A percentile compares a stretch with the other conserved stretches of the same genome.
Evolutionary conservation across 92 coral and sea anemone species (phyloP).

Genomic region (Muricea muricata): DNA sequence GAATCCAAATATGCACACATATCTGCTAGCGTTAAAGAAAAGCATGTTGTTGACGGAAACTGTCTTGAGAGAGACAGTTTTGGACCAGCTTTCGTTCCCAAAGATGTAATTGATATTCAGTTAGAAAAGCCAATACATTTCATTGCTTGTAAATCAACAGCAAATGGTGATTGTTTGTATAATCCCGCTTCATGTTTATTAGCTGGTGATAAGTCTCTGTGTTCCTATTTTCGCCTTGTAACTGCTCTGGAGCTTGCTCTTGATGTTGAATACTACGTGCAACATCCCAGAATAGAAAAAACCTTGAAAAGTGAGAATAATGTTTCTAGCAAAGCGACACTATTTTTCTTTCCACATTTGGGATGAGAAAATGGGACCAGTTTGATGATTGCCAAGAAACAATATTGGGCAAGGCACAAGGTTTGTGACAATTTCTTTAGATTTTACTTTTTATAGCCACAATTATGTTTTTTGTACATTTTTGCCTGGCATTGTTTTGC

Average conservation of each 20-base stretch:
- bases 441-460: no score
- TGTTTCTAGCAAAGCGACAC: neutral
- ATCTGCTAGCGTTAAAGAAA: neutral
- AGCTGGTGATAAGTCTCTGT: conserved; percentile 32
- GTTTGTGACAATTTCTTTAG: no score
- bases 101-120: conserved; percentile 12
- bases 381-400: neutral
- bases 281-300: neutral
- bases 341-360: neutral
- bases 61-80: conserved; percentile 16
- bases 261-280: neutral
- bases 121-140: neutral
- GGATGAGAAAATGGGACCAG: conserved; percentile 1
- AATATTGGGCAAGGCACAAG: neutral
- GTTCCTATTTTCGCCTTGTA: conserved; percentile 13
- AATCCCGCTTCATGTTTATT: conserved; percentile 34
- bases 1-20: neutral
- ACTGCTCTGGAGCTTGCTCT: neutral
- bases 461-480: no score
- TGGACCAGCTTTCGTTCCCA: conserved; percentile 36
- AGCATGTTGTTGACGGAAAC: conserved; percentile 4
- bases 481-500: no score
- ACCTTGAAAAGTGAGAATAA: neutral
- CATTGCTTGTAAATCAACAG: conserved; percentile 18
- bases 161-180: conserved; percentile 38